phyloP scores from a whole-genome alignment of 2,888 invertebrate genomes.

The Litoditis marina region DNA sequence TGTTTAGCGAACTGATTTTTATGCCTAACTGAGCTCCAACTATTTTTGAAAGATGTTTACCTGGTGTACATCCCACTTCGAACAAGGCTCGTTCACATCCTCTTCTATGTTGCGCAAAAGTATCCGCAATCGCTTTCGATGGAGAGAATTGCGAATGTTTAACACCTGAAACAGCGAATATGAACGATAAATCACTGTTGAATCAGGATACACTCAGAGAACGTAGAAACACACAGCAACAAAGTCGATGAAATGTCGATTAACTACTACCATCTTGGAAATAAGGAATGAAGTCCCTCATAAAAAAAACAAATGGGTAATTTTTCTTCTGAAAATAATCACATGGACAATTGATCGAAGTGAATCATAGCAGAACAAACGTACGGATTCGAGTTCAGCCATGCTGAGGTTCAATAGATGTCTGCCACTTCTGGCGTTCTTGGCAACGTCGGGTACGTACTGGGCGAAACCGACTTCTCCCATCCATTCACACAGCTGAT shows the following conservation, averaged over 20 bases:
- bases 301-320: too few relatives aligned
- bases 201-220: too few relatives aligned
- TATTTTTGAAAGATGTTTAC: constrained; percentile 38
- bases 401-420: constrained; percentile 77
- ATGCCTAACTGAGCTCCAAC: too few relatives aligned
- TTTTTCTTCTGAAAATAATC: too few relatives aligned
- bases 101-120: constrained; percentile 66
- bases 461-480: constrained; percentile 45
- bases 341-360: too few relatives aligned
- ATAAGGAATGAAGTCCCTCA: too few relatives aligned
- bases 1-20: too few relatives aligned
- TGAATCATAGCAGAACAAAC: too few relatives aligned
- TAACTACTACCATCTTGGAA: too few relatives aligned
- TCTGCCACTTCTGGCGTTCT: constrained; percentile 79
- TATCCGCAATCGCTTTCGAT: constrained; percentile 85
- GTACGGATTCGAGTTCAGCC: constrained; percentile 73
- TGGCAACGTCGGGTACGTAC: constrained; percentile 77
- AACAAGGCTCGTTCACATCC: constrained; percentile 57
- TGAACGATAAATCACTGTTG: too few relatives aligned
- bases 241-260: not conserved
- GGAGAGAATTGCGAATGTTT: constrained; percentile 71
- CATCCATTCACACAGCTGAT: constrained; percentile 51
- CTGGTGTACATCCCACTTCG: constrained; percentile 71
- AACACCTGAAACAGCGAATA: constrained; percentile 65
- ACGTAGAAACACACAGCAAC: too few relatives aligned